Evolutionary conservation across 2,113 vertebrate genomes (phyloP).

Genomic region (Peromyscus maniculatus): DNA sequence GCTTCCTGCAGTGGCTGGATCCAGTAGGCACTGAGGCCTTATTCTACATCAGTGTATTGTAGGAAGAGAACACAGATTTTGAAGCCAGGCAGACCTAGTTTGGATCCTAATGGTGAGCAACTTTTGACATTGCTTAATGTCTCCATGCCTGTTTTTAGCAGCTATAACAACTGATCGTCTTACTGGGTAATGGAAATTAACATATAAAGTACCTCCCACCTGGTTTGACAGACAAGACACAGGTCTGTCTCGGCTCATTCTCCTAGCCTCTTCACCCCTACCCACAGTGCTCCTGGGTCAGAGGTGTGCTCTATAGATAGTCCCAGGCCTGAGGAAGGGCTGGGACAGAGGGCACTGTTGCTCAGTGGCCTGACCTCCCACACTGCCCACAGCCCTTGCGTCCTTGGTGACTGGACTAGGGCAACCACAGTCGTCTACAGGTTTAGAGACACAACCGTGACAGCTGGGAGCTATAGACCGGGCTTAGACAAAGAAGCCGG

Average conservation of each 20-base stretch:
- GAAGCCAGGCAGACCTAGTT: background rate
- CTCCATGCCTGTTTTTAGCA: background rate
- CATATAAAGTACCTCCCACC: background rate
- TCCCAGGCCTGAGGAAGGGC: background rate
- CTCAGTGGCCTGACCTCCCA: background rate
- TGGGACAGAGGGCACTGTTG: background rate
- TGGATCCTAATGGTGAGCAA: background rate
- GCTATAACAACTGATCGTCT: background rate
- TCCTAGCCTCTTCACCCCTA: background rate
- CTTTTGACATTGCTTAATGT: background rate
- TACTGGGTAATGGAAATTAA: background rate
- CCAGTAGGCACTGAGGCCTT: background rate
- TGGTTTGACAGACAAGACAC: background rate
- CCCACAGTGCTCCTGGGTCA: background rate
- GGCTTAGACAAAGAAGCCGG: background rate
- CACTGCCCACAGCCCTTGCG: background rate
- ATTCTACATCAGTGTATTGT: background rate
- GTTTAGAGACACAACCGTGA: background rate
- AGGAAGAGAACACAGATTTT: background rate
- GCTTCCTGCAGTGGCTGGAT: background rate
- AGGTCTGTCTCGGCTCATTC: background rate
- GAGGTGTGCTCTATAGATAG: background rate
- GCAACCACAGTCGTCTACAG: too few species aligned
- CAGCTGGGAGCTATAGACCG: background rate
- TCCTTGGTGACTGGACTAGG: too few species aligned